Base-by-base conservation (phyloP, 2,888 invertebrate species). In the Homarus gammarus region DNA sequence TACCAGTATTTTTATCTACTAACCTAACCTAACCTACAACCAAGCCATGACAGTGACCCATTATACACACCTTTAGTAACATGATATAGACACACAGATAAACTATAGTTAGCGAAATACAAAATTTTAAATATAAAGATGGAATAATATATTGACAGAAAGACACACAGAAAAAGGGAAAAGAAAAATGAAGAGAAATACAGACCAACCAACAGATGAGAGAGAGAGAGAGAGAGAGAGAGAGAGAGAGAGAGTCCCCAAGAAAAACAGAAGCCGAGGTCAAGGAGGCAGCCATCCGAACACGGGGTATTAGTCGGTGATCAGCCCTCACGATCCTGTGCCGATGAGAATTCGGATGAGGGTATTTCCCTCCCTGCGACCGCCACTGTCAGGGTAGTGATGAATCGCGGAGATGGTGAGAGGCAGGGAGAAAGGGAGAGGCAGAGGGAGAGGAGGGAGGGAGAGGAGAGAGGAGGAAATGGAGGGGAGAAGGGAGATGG, bases 261-360 rank as follows among this genome's bases (percentile, higher is more conserved):
- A 18, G 22, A 40, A 1, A 73, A 2, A 40, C n/a, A n/a, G 12
- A 38, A 3, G 6, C 27, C 31, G 10, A 31, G 33, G 33, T 6
- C 27, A 49, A 22, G 31, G 5, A 49, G 49, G 1, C 40, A 38
- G 31, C 22, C 70, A 70, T 33, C 15, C 82, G 72, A 72, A 72
- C 72, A 72, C 44, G 36, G 73, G 51, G 56, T 56, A 72, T 84
- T 84, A 84, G 72, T 56, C 84, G 84, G 84, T 84, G 84, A 84
- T 73, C 33, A 84, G 70, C 56, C 73, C 22, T 5, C n/a, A 38
- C n/a, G 73, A 84, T 72, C 73, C 73, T n/a, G 73, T 73, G 38
- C n/a, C 61, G 61, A 75, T 27, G 75, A 56, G 84, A 68, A 84
- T 84, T 84, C 56, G 36, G 73, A 84, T 84, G 73, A 51, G 72